Percentiles rank a stretch among this genome's conserved stretches.
phyloP scores from a whole-genome alignment of 2,888 invertebrate species.

The Notodonta ziczac region DNA sequence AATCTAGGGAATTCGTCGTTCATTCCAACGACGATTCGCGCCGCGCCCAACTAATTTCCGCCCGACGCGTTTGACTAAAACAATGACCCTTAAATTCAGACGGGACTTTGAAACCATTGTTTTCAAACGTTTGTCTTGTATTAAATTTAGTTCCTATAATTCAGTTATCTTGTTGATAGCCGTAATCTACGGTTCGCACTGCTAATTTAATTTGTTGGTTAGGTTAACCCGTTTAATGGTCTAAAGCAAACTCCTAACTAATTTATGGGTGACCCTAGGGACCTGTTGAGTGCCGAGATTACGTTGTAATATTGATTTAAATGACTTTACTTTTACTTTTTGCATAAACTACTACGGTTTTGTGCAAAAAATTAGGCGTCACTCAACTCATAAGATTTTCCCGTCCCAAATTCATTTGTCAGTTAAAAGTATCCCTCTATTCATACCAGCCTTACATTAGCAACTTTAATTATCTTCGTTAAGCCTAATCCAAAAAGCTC shows the following conservation, averaged over 20 bases:
- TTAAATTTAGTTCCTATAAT: slow-evolving; percentile 31
- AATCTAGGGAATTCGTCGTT: slow-evolving; percentile 23
- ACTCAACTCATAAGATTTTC: no score
- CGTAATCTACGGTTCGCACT: slow-evolving; percentile 6
- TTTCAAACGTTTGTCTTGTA: slow-evolving; percentile 17
- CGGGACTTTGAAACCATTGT: slow-evolving; percentile 22
- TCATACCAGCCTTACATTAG: background rate
- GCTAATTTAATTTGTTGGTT: slow-evolving; percentile 27
- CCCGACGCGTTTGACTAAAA: slow-evolving; percentile 29
- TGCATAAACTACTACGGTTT: background rate
- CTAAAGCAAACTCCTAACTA: slow-evolving; percentile 23
- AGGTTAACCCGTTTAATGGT: slow-evolving; percentile 31
- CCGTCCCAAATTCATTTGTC: no score
- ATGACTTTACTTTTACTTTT: slow-evolving; percentile 4
- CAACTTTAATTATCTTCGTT: slow-evolving; percentile 17
- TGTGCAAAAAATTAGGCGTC: no score
- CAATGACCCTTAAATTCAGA: slow-evolving; percentile 26
- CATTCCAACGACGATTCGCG: slow-evolving; percentile 20
- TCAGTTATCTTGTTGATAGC: slow-evolving; percentile 22
- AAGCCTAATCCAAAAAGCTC: slow-evolving; percentile 22
- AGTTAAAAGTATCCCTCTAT: no score
- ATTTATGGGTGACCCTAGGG: slow-evolving; percentile 20
- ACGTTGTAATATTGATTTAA: background rate
- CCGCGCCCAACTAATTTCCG: slow-evolving; percentile 31
- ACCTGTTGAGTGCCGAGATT: slow-evolving; percentile 24